These are phyloP conservation scores for Lepidocolaptes lacrymiger DNA, from an alignment of 2,797 vertebrate species.

Conservation along the genomic window DNA sequence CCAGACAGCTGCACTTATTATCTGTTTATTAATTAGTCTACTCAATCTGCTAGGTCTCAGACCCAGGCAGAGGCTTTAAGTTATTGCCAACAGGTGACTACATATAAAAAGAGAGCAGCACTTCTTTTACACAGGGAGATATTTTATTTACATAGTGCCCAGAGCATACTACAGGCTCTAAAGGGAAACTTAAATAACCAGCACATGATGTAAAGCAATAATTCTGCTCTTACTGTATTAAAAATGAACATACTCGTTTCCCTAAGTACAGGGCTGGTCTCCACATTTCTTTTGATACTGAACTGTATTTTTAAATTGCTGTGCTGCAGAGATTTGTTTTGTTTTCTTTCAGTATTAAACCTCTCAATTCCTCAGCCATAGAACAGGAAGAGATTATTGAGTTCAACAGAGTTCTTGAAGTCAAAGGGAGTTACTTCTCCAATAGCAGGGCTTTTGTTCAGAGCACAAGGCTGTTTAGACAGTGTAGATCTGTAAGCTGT, in stretches of 20 bases:
- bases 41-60: background rate
- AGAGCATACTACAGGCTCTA: background rate
- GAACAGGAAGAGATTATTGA: conserved; percentile 28
- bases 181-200: background rate
- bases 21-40: background rate
- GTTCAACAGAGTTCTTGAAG: background rate
- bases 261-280: background rate
- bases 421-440: conserved; percentile 16
- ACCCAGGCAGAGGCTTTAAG: background rate
- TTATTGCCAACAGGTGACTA: background rate
- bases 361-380: background rate
- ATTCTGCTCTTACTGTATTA: background rate
- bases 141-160: background rate
- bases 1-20: background rate
- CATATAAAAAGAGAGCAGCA: background rate
- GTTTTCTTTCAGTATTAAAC: conserved; percentile 1
- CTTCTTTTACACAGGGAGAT: background rate
- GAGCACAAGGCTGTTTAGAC: background rate
- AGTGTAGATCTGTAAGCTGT: background rate
- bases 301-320: background rate
- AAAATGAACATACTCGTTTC: background rate
- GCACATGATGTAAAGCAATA: conserved; percentile 20
- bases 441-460: conserved; percentile 45
- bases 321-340: background rate
- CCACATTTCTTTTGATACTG: background rate